Percentiles rank a stretch among this genome's conserved stretches.
Evolutionary conservation across 2,888 invertebrate genomes (phyloP).

Genomic region (Kryphioiulus occultus): DNA sequence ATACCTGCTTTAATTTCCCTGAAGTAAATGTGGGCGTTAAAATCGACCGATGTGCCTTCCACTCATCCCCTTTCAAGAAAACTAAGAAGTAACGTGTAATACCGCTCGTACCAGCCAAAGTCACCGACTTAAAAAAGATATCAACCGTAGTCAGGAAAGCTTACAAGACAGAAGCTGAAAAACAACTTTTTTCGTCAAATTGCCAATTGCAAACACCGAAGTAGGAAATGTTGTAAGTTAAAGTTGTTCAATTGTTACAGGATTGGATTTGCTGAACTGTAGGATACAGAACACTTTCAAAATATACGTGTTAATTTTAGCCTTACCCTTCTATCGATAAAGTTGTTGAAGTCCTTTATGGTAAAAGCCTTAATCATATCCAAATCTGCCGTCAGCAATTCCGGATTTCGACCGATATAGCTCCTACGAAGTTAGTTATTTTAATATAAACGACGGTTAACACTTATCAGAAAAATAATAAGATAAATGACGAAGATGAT

Average conservation of each 20-base stretch:
- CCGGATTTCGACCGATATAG: not conserved
- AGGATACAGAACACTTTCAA: too few relatives aligned
- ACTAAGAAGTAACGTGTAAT: not conserved
- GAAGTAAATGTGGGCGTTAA: slow-evolving; percentile 52
- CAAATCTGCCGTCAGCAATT: slow-evolving; percentile 11
- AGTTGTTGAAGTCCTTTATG: slow-evolving; percentile 45
- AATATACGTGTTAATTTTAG: too few relatives aligned
- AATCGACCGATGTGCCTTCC: slow-evolving; percentile 49
- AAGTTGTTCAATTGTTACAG: not conserved
- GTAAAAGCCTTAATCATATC: slow-evolving; percentile 39
- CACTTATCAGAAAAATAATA: too few relatives aligned
- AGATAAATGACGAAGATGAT: not conserved
- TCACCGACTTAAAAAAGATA: not conserved
- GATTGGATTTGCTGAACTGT: too few relatives aligned
- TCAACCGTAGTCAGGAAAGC: too few relatives aligned
- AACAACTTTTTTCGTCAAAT: not conserved
- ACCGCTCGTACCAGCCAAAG: not conserved
- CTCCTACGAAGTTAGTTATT: too few relatives aligned
- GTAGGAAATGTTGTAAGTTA: too few relatives aligned
- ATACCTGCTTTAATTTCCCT: slow-evolving; percentile 51
- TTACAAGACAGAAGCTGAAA: not conserved
- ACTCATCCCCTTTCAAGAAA: slow-evolving; percentile 45
- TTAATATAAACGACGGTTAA: too few relatives aligned
- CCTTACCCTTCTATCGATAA: slow-evolving; percentile 49
- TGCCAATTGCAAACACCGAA: too few relatives aligned